Percentiles rank a stretch among this genome's conserved stretches.
Evolutionary conservation across 1,140 invertebrate species (phyloP).

Genomic region (Macrotrachela quadricornifera): DNA sequence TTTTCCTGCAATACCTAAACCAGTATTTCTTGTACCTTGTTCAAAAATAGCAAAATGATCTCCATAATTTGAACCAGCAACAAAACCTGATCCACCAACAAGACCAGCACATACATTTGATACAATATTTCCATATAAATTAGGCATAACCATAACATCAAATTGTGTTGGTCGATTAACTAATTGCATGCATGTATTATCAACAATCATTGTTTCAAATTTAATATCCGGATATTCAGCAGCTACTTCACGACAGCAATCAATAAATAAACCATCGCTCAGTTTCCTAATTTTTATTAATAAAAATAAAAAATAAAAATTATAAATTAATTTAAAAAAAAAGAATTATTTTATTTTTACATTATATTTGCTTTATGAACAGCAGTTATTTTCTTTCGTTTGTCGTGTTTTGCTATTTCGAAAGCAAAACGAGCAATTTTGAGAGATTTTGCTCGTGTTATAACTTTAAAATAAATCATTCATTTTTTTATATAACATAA

Average conservation of each 20-base stretch:
- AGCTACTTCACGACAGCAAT: conserved; percentile 54
- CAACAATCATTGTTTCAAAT: conserved; percentile 90
- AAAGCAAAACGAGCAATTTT: conserved; percentile 97
- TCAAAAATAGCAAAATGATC: conserved; percentile 7
- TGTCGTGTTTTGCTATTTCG: conserved; percentile 85
- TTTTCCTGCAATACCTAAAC: conserved; percentile 4
- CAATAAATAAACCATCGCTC: conserved; percentile 78
- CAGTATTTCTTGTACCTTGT: conserved; percentile 7
- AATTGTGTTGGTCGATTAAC: conserved; percentile 89
- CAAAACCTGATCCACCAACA: conserved; percentile 4
- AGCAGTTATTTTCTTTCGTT: conserved; percentile 46
- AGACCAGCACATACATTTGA: conserved; percentile 86
- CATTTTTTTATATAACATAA: no score
- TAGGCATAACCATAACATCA: conserved; percentile 90
- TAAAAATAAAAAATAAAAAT: no score
- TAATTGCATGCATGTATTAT: conserved; percentile 93
- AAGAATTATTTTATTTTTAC: conserved; percentile 12
- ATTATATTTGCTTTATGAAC: conserved; percentile 99
- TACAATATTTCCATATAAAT: conserved; percentile 91
- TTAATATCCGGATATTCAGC: conserved; percentile 70
- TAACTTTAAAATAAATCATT: no score
- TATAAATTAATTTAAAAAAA: not conserved
- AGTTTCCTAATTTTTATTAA: conserved; percentile 61
- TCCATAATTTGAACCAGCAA: conserved; percentile 7
- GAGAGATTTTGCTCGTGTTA: conserved; percentile 68